Percentiles rank a stretch among this genome's conserved stretches.
These are phyloP conservation scores for Ichneumoninae sp. DNA, from an alignment of 2,888 invertebrate genomes.

Conservation along the genomic window DNA sequence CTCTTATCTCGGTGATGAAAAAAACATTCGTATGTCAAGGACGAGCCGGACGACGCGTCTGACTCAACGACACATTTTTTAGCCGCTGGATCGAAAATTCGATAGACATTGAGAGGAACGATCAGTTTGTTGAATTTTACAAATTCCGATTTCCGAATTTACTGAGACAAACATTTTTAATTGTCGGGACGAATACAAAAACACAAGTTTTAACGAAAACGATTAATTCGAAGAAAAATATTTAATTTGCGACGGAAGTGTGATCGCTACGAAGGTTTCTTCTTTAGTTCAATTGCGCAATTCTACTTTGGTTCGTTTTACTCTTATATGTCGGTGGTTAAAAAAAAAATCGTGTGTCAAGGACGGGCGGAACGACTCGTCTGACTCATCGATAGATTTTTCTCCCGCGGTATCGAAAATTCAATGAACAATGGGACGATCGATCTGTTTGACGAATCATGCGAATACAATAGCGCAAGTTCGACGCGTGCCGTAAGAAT, in stretches of 20 bases:
- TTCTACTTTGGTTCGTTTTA: neutral
- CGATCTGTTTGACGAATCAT: neutral
- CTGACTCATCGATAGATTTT: neutral
- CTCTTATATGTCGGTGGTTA: neutral
- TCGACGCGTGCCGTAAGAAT: neutral
- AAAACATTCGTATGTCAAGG: neutral
- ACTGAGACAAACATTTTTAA: neutral
- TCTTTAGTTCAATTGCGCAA: neutral
- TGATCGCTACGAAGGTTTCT: neutral
- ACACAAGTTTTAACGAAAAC: too few species aligned
- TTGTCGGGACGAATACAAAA: too few species aligned
- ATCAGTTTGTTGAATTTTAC: neutral
- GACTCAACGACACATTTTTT: neutral
- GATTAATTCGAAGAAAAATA: neutral
- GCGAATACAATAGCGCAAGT: neutral
- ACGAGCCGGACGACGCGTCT: neutral
- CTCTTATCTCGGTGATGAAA: neutral
- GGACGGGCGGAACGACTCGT: neutral
- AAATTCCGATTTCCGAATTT: neutral
- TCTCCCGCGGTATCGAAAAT: neutral
- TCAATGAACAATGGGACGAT: conserved; percentile 32
- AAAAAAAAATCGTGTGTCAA: neutral
- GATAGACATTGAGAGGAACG: conserved; percentile 19
- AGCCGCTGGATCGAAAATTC: conserved; percentile 15
- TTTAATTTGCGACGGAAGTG: neutral